Evolutionary conservation across 35 echinoderm and acorn worm genomes (phyloP), one percentile per base, ranked within the genome.

Genomic region (Ptychodera flava): DNA sequence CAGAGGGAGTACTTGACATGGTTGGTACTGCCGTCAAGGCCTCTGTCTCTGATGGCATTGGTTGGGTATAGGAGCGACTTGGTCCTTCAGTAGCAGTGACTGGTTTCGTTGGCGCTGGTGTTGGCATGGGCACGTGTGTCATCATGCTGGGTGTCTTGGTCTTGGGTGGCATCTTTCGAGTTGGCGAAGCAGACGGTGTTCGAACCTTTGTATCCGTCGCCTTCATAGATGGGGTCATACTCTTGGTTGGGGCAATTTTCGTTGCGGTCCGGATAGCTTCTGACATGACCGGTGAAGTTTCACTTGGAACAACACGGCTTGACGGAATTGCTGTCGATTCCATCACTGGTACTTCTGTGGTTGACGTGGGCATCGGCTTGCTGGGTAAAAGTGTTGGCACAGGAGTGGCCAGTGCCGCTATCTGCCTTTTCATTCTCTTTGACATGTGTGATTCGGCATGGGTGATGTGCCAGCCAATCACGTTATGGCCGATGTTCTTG

Each of bases 401-500:
- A 31, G 90, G 92, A 36, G 96, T 99, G 29, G 90, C 93, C 31
- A 91, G 83, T 30, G 92, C 33, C 16, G 86, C 77, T 28, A 80
- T 90, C 37, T 99, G 96, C 78, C 96, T 89, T 33, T 92, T 90
- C 0, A 99, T 85, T 89, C 96, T 85, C 16, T 84, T 77, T 31
- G 87, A 88, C 22, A 28, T 31, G 27, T 85, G 85, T 33, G 90
- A 78, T 29, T 91, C 91, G 34, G 91, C 87, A 38, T 90, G 86
- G 1, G 83, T 94, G 1, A 99, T 92, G 29, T 92, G 93, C 96
- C 96, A 99, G 27, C 96, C 91, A 77, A 91, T 99, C 82, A 99
- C 88, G 37, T 99, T 82, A 80, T 94, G 93, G 33, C 87, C 85
- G 80, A 99, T 83, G 86, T 99, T 87, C 29, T 78, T 81, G 15